Conservation (phyloP, 2,888 invertebrate genomes). For the Ypsolopha scabrella region DNA sequence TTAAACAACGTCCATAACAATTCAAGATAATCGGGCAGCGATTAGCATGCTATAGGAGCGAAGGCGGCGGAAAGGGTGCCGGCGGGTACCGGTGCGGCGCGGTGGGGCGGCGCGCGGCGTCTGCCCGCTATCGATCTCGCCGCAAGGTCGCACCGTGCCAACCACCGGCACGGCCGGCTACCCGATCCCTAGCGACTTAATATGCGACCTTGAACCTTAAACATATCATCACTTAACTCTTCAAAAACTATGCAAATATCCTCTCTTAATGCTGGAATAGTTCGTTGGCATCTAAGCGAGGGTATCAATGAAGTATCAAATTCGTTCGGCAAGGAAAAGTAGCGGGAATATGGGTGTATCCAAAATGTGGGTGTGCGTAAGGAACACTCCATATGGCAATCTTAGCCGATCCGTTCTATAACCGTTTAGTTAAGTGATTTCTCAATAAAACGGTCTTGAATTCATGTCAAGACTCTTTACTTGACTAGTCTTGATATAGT, state of each 20-base stretch:
- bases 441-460: too few species aligned
- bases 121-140: slow-evolving; percentile 57
- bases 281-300: too few species aligned
- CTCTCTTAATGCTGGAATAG: background rate
- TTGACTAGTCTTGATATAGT: too few species aligned
- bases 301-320: too few species aligned
- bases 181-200: slow-evolving; percentile 24
- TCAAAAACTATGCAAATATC: background rate
- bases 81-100: slow-evolving; percentile 40
- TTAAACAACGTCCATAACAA: slow-evolving; percentile 11
- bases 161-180: slow-evolving; percentile 32
- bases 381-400: too few species aligned
- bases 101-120: slow-evolving; percentile 54
- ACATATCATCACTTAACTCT: background rate
- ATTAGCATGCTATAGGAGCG: slow-evolving; percentile 9
- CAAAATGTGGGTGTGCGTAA: too few species aligned
- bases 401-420: too few species aligned
- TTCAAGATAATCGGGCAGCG: slow-evolving; percentile 32
- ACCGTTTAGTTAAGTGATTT: too few species aligned
- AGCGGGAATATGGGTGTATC: too few species aligned
- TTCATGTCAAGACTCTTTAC: too few species aligned
- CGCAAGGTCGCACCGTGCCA: slow-evolving; percentile 39
- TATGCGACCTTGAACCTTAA: slow-evolving; percentile 58
- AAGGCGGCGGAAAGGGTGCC: slow-evolving; percentile 18
- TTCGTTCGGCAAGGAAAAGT: too few species aligned